phyloP scores from a whole-genome alignment of 2,888 invertebrate species.

The Oscheius onirici region DNA sequence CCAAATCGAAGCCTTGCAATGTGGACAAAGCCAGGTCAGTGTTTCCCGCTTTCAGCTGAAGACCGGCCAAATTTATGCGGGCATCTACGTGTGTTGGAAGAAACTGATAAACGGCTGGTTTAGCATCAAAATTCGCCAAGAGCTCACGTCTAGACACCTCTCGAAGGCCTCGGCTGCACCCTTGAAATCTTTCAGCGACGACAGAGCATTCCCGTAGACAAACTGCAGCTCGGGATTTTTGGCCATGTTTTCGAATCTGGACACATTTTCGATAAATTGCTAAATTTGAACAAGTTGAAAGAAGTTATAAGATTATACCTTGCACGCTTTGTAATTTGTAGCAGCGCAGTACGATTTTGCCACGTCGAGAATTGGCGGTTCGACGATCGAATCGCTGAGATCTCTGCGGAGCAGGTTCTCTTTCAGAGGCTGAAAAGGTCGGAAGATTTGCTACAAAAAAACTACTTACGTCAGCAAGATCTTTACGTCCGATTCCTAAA shows the following conservation, averaged over 20 bases:
- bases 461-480: constrained; percentile 36
- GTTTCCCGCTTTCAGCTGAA: constrained; percentile 62
- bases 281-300: neutral
- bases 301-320: neutral
- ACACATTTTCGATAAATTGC: neutral
- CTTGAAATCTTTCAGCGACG: constrained; percentile 45
- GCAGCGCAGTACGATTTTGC: constrained; percentile 45
- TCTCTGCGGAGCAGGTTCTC: constrained; percentile 46
- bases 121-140: neutral
- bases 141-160: constrained; percentile 41
- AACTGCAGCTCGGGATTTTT: constrained; percentile 31
- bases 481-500: constrained; percentile 33
- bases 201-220: constrained; percentile 36
- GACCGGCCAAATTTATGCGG: constrained; percentile 62
- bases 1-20: constrained; percentile 63
- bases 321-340: constrained; percentile 11
- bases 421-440: constrained; percentile 36
- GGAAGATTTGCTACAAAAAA: neutral
- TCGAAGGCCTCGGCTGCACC: constrained; percentile 56
- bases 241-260: neutral
- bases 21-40: constrained; percentile 63
- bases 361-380: constrained; percentile 49
- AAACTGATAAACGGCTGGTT: constrained; percentile 33
- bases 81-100: constrained; percentile 65
- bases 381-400: constrained; percentile 36